Evolutionary conservation across 2,113 vertebrate species (phyloP), one percentile per base, ranked within the genome.

Genomic region (Clarias magur): DNA sequence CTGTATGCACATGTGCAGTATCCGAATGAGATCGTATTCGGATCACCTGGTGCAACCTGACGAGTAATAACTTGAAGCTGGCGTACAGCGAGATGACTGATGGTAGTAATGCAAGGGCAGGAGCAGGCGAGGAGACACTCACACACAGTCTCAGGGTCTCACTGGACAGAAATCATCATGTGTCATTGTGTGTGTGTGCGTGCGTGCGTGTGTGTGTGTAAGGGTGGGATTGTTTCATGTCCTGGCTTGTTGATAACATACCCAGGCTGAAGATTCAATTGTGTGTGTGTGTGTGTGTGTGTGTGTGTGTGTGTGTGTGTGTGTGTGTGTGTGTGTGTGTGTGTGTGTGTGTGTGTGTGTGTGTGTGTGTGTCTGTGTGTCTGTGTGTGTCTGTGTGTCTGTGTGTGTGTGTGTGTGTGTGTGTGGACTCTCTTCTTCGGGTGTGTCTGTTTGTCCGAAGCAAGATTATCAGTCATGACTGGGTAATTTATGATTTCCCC

Each of bases 271-370:
- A 30, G 65, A 68, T 13, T 68, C 75, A 10, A 48, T n/a, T 8
- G 54, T 62, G 54, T 27, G 19, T 25, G 19, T 78, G 62, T 68
- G 23, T 68, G 60, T 53, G 38, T 82, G 80, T 63, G 80, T 42
- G 80, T 67, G 62, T 84, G 83, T 84, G 82, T 62, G 56, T n/a
- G 83, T 62, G 65, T 68, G 12, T 67, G 79, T 81, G 59, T 62
- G 21, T 38, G 80, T 82, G 80, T 13, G 5, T 7, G 67, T 13
- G 5, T 30, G 15, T 16, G 27, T 4, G 27, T 8, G 81, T 53
- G 81, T 21, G 42, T 27, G 38, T 10, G 21, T 11, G 62, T 53
- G 7, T 34, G 67, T 16, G 13, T 34, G 65, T 27, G 0, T n/a
- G n/a, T n/a, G n/a, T n/a, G n/a, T n/a, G n/a, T n/a, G n/a, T n/a